Conservation (phyloP, 2,113 vertebrate genomes). For the Natator depressus region DNA sequence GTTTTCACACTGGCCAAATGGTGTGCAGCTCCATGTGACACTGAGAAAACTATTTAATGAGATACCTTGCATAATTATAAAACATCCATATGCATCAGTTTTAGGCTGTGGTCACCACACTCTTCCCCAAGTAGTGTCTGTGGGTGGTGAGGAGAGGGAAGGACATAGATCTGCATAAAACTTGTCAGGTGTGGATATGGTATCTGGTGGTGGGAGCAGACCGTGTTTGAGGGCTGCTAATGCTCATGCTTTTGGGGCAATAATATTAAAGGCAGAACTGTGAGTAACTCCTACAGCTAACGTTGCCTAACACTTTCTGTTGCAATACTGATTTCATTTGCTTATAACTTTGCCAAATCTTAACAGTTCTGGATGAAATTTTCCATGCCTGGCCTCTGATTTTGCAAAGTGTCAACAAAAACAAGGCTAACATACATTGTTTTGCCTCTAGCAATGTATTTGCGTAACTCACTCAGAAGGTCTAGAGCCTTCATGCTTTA, state of each 20-base stretch:
- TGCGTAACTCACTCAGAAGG: background rate
- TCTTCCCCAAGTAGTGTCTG: background rate
- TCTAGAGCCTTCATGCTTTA: too few species aligned
- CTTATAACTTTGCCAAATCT: too few species aligned
- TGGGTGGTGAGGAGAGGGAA: background rate
- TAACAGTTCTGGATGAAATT: background rate
- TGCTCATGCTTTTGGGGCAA: rapidly evolving
- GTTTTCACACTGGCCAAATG: background rate
- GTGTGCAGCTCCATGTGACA: too few species aligned
- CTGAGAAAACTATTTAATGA: too few species aligned
- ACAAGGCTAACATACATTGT: background rate
- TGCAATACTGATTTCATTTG: background rate
- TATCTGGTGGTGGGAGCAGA: background rate
- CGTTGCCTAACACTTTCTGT: background rate
- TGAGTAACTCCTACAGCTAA: background rate
- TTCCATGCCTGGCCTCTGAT: background rate
- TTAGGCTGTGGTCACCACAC: background rate
- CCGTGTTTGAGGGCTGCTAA: background rate
- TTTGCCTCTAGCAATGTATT: background rate
- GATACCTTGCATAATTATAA: too few species aligned
- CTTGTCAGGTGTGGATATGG: background rate
- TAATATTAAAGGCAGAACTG: background rate
- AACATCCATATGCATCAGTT: too few species aligned
- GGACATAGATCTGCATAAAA: background rate
- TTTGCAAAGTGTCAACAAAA: background rate